Evolutionary conservation across 2,797 vertebrate genomes (phyloP).

Genomic region (Sebastes iracundus): DNA sequence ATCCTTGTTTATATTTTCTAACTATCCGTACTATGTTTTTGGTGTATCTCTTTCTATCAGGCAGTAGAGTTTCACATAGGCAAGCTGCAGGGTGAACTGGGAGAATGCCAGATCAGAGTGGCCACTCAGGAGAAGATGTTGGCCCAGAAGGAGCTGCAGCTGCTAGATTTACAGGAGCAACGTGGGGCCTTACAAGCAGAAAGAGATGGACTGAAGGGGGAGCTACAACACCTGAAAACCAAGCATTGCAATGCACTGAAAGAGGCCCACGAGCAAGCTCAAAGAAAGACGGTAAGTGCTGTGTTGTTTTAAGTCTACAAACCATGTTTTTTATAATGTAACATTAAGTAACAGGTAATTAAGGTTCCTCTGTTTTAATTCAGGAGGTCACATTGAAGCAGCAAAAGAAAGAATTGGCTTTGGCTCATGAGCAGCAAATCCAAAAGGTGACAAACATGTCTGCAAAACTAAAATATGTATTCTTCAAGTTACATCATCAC

Average conservation of each 20-base stretch:
- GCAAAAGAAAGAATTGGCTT: slow-evolving; percentile 56
- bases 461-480: not conserved
- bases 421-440: slow-evolving; percentile 60
- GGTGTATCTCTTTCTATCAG: slow-evolving; percentile 17
- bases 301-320: not conserved
- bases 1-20: not conserved
- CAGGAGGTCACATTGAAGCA: slow-evolving; percentile 69
- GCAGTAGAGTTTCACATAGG: slow-evolving; percentile 15
- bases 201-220: slow-evolving; percentile 63
- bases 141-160: slow-evolving; percentile 79
- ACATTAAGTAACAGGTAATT: not conserved
- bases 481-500: not conserved
- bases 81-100: slow-evolving; percentile 56
- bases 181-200: slow-evolving; percentile 53
- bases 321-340: not conserved
- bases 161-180: slow-evolving; percentile 63
- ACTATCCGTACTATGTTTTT: not conserved
- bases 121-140: slow-evolving; percentile 73
- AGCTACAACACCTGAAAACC: slow-evolving; percentile 56
- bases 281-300: slow-evolving; percentile 44
- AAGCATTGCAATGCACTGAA: slow-evolving; percentile 48
- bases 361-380: not conserved
- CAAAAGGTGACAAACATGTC: slow-evolving; percentile 54
- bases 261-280: slow-evolving; percentile 58
- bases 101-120: slow-evolving; percentile 42